phyloP scores from a whole-genome alignment of 1,140 invertebrate species.

The Nebria ingens region DNA sequence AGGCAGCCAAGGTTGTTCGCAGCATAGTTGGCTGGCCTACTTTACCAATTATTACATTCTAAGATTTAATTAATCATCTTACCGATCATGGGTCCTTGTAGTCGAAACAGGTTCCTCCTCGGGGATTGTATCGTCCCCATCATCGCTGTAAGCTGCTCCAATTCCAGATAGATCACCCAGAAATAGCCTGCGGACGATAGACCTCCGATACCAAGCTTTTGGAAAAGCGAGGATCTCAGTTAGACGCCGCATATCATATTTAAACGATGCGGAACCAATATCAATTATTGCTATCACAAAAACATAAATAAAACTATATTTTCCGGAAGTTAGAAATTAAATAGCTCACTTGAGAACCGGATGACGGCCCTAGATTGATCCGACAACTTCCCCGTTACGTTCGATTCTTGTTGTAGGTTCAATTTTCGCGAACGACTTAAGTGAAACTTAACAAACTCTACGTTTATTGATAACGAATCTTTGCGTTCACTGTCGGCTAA shows the following conservation, averaged over 20 bases:
- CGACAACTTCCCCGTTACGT: conserved; percentile 33
- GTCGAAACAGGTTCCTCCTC: neutral
- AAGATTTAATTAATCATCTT: too few species aligned
- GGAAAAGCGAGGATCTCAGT: conserved; percentile 96
- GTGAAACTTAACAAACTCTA: conserved; percentile 95
- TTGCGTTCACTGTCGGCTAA: conserved; percentile 82
- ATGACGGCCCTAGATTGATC: conserved; percentile 68
- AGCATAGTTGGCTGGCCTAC: too few species aligned
- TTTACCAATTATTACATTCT: too few species aligned
- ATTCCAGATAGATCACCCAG: conserved; percentile 74
- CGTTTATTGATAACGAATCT: conserved; percentile 91
- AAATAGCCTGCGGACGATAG: conserved; percentile 85
- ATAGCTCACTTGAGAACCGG: conserved; percentile 76
- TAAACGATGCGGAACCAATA: conserved; percentile 96
- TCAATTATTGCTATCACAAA: conserved; percentile 72
- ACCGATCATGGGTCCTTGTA: neutral
- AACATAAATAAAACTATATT: conserved; percentile 17
- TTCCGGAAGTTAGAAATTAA: conserved; percentile 15
- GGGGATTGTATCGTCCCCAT: conserved; percentile 24
- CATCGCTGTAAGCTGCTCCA: conserved; percentile 27
- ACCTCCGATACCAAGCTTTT: conserved; percentile 93
- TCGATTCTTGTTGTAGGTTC: conserved; percentile 54
- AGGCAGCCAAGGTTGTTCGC: too few species aligned
- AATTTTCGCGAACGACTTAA: conserved; percentile 79
- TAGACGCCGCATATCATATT: conserved; percentile 96